Percentiles rank a stretch among this genome's conserved stretches.
Evolutionary conservation across 1,140 invertebrate species (phyloP).

Genomic region (Bombus superbus): DNA sequence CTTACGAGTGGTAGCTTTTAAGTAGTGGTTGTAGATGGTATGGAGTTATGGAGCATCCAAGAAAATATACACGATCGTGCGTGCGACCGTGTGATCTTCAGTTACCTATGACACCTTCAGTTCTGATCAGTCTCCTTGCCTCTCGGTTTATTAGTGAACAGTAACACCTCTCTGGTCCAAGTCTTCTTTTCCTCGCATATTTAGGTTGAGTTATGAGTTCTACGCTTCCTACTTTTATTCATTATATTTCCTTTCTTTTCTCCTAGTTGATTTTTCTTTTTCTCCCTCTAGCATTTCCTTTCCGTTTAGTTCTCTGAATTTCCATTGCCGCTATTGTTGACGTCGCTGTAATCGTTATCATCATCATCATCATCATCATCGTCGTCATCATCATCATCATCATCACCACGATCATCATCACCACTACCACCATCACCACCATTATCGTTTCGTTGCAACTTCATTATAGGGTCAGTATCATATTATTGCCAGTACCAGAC

Average conservation of each 20-base stretch:
- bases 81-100: conserved; percentile 57
- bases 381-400: neutral
- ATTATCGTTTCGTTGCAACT: neutral
- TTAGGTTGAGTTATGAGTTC: conserved; percentile 82
- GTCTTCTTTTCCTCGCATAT: conserved; percentile 82
- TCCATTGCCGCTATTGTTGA: neutral
- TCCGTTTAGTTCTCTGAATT: neutral
- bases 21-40: conserved; percentile 82
- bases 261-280: conserved; percentile 25
- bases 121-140: conserved; percentile 83
- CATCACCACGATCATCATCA: no score
- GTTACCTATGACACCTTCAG: conserved; percentile 78
- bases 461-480: neutral
- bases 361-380: neutral
- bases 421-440: neutral
- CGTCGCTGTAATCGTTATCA: neutral
- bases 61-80: conserved; percentile 58
- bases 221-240: conserved; percentile 61
- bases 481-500: neutral
- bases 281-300: neutral
- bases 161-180: conserved; percentile 84
- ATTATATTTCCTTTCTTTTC: conserved; percentile 11
- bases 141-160: conserved; percentile 84
- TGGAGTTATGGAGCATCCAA: conserved; percentile 79
- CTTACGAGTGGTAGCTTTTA: conserved; percentile 83